Conservation (phyloP, 2,888 invertebrate species). For the Melanchra persicariae region DNA sequence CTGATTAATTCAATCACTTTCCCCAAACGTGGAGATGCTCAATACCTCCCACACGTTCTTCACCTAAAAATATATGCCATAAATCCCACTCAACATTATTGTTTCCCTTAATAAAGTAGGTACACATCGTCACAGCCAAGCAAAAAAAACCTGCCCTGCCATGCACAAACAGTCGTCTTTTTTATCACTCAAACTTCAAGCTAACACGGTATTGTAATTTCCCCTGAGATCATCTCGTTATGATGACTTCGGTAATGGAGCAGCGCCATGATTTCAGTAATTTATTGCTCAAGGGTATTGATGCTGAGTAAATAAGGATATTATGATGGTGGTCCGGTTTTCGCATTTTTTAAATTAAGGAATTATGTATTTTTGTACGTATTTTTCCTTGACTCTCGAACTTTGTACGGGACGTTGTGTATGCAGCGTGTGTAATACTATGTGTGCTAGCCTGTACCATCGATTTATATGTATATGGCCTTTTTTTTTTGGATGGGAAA, state of each 20-base stretch:
- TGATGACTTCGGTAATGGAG: slow-evolving; percentile 63
- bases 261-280: slow-evolving; percentile 60
- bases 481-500: no score
- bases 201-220: slow-evolving; percentile 65
- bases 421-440: no score
- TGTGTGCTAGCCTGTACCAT: no score
- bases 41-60: no score
- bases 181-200: slow-evolving; percentile 64
- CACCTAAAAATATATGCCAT: neutral
- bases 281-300: slow-evolving; percentile 54
- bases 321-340: slow-evolving; percentile 12
- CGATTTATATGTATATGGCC: no score
- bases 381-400: neutral
- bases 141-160: slow-evolving; percentile 5
- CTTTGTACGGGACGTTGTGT: neutral
- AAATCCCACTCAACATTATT: slow-evolving; percentile 7
- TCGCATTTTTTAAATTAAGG: neutral
- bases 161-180: slow-evolving; percentile 45
- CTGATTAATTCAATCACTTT: neutral
- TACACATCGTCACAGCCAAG: neutral
- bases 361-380: neutral
- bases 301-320: slow-evolving; percentile 33
- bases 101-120: slow-evolving; percentile 12
- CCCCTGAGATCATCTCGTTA: slow-evolving; percentile 60
- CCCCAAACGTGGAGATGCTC: no score